phyloP scores from a whole-genome alignment of 2,113 vertebrate species.

The Poecilia latipinna region DNA sequence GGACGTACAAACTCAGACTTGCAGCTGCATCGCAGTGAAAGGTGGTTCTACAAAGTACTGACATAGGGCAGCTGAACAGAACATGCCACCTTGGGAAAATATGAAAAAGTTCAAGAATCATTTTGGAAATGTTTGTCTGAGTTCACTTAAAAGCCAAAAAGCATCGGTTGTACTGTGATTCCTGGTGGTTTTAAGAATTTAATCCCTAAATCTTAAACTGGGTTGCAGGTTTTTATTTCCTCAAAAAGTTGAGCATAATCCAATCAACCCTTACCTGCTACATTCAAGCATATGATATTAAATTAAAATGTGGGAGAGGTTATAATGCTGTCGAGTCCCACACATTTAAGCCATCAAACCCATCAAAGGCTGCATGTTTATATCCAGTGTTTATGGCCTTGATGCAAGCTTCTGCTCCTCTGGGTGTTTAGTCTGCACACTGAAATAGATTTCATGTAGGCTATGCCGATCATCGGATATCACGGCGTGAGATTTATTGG shows the following conservation, averaged over 20 bases:
- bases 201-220: neutral
- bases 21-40: no score
- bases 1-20: no score
- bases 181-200: neutral
- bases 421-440: conserved; percentile 2
- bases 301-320: no score
- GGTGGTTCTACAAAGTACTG: no score
- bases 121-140: no score
- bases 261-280: neutral
- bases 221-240: neutral
- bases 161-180: neutral
- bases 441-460: conserved; percentile 30
- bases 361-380: neutral
- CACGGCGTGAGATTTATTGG: conserved; percentile 22
- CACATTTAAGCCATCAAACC: neutral
- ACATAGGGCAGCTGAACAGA: no score
- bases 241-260: neutral
- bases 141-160: no score
- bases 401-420: neutral
- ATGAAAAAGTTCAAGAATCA: no score
- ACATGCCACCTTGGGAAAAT: no score
- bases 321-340: neutral
- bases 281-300: no score
- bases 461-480: conserved; percentile 29
- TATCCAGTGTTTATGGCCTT: neutral